A percentile compares a stretch with the other conserved stretches of the same genome.
These are phyloP conservation scores for Siniperca obscura DNA, from an alignment of 2,797 vertebrate genomes.

Conservation along the genomic window DNA sequence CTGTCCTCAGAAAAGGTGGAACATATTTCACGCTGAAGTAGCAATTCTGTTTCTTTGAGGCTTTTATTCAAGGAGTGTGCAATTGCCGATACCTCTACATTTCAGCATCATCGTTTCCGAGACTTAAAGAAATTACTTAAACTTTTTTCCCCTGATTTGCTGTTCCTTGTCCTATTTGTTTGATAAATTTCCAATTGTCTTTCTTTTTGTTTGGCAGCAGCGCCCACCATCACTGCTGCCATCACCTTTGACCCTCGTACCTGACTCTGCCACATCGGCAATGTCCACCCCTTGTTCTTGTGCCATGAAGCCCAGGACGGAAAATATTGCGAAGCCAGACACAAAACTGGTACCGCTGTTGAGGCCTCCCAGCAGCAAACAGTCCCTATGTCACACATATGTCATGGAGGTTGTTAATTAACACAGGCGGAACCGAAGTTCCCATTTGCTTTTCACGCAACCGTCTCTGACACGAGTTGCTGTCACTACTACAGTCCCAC, in stretches of 20 bases:
- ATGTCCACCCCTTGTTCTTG: slow-evolving; percentile 99
- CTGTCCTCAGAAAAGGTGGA: slow-evolving; percentile 55
- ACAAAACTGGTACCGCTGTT: slow-evolving; percentile 99
- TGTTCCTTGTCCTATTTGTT: slow-evolving; percentile 23
- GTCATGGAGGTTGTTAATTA: slow-evolving; percentile 96
- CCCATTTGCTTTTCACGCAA: slow-evolving; percentile 87
- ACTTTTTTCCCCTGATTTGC: slow-evolving; percentile 13
- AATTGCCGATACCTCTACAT: slow-evolving; percentile 78
- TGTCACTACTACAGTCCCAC: slow-evolving; percentile 73
- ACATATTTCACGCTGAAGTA: slow-evolving; percentile 43
- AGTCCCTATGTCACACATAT: slow-evolving; percentile 99
- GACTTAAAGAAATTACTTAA: slow-evolving; percentile 16
- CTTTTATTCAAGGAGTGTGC: slow-evolving; percentile 78
- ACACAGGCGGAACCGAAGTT: slow-evolving; percentile 89
- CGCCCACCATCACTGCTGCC: slow-evolving; percentile 93
- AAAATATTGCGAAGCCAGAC: slow-evolving; percentile 99
- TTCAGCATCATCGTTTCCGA: slow-evolving; percentile 69
- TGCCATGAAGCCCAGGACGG: slow-evolving; percentile 99
- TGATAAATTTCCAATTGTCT: slow-evolving; percentile 63
- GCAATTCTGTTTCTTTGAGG: slow-evolving; percentile 70
- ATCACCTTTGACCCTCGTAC: slow-evolving; percentile 90
- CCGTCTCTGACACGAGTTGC: slow-evolving; percentile 79
- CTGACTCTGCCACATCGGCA: slow-evolving; percentile 99
- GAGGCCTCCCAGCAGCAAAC: slow-evolving; percentile 99
- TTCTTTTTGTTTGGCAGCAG: slow-evolving; percentile 87